These are phyloP conservation scores for Nemotelus nigrinus DNA, from an alignment of 2,888 invertebrate genomes.

Conservation along the genomic window DNA sequence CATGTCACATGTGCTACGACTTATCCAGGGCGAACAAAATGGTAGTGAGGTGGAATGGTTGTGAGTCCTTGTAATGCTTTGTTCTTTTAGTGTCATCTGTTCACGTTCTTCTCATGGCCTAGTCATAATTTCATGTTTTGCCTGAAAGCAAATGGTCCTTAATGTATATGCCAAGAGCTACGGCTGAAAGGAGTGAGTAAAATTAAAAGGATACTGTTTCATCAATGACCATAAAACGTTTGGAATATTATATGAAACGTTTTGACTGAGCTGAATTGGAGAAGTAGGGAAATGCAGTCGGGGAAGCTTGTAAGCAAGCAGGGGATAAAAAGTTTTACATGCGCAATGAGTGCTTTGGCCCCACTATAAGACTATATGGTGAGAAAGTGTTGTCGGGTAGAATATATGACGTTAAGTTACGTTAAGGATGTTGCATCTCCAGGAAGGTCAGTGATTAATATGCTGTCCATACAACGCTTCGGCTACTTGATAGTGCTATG, in stretches of 20 bases:
- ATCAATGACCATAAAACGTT: background rate
- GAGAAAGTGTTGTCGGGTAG: too few species aligned
- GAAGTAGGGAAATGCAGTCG: background rate
- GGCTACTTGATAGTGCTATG: too few species aligned
- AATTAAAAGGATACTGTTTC: conserved; percentile 16
- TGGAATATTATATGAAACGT: background rate
- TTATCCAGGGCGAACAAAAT: too few species aligned
- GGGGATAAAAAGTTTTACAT: background rate
- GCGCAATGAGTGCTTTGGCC: background rate
- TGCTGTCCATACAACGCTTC: too few species aligned
- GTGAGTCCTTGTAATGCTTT: too few species aligned
- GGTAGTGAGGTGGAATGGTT: too few species aligned
- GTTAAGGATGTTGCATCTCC: too few species aligned
- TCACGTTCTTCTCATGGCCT: background rate
- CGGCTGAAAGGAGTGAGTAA: background rate
- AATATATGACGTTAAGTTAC: too few species aligned
- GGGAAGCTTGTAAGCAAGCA: background rate
- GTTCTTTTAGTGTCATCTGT: too few species aligned
- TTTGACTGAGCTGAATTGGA: background rate
- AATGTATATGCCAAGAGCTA: background rate
- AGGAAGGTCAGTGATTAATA: too few species aligned
- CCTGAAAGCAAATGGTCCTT: conserved; percentile 25
- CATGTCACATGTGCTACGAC: background rate
- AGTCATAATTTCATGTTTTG: conserved; percentile 13
- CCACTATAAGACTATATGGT: background rate